These are phyloP conservation scores for Tetramorium parvispinum DNA, from an alignment of 1,140 invertebrate genomes.

Conservation along the genomic window DNA sequence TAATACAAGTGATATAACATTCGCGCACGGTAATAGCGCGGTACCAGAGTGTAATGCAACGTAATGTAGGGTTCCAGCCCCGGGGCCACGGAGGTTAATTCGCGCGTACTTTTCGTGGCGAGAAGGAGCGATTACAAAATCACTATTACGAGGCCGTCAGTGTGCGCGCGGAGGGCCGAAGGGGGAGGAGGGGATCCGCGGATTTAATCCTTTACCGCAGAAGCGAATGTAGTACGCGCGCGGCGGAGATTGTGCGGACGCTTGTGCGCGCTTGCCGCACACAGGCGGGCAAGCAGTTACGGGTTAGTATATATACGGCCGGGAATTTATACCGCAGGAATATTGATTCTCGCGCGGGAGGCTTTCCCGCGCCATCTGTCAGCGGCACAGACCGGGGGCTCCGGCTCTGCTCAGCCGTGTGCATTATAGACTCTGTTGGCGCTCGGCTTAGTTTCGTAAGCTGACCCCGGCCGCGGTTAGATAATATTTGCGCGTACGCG, in stretches of 20 bases:
- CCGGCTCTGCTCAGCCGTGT: not conserved
- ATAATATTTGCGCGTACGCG: constrained; percentile 67
- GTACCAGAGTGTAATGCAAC: constrained; percentile 21
- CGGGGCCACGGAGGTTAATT: constrained; percentile 47
- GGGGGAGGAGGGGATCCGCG: not conserved
- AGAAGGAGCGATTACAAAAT: constrained; percentile 56
- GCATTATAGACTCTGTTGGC: constrained; percentile 62
- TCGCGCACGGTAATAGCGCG: not conserved
- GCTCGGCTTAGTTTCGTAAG: constrained; percentile 68
- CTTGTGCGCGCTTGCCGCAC: not conserved
- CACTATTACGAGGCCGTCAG: constrained; percentile 43
- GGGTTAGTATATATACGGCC: constrained; percentile 17
- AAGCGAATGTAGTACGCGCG: constrained; percentile 44
- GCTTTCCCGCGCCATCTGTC: constrained; percentile 70
- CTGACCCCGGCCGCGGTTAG: constrained; percentile 57
- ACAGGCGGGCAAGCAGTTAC: constrained; percentile 27
- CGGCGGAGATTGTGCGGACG: constrained; percentile 56
- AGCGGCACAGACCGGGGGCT: constrained; percentile 14
- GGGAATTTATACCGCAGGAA: constrained; percentile 53
- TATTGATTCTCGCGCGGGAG: constrained; percentile 66
- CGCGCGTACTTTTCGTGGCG: constrained; percentile 54
- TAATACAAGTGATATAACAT: not conserved
- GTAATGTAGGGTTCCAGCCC: constrained; percentile 17
- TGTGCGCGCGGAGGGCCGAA: not conserved
- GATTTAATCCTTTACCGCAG: constrained; percentile 57